Evolutionary conservation across 2,113 vertebrate genomes (phyloP), one percentile per base, ranked within the genome.

Genomic region (Amblyopsis rosae): DNA sequence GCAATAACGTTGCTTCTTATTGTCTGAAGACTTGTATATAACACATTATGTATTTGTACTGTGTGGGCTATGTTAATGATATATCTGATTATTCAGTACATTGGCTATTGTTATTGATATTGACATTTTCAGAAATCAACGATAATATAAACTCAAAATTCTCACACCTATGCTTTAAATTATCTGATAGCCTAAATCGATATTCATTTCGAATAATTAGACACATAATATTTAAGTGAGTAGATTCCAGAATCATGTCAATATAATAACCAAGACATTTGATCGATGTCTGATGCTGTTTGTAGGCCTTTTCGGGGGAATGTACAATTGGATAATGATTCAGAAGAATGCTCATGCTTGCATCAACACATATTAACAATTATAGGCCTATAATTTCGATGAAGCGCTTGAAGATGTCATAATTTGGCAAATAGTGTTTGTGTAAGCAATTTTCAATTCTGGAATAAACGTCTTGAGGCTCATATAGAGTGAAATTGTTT

Each of bases 401-500:
- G 6, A 58, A 33, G 17, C 19, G 19, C n/a, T 0, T 0, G 16
- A 65, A 26, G 12, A 57, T 46, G 58, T 13, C 55, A 41, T 16
- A 46, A 49, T 57, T 3, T 70, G 63, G 69, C 32, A 59, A 72
- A 77, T 73, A 58, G 49, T 67, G 63, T 67, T 79, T 81, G 65
- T 50, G 35, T 59, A 50, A 13, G 49, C 51, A 41, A 68, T 70
- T 63, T 56, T 66, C 46, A 62, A 16, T 51, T 73, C 48, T 59
- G 62, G 70, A 76, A 82, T 81, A 13, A 80, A 86, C 79, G 78
- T 70, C 66, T 76, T 82, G 69, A 75, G 59, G 33, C 57, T 83
- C 81, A 87, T 80, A 10, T 13, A 73, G 74, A 81, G 74, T 77
- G 75, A 87, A 86, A 79, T 89, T 87, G 82, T 82, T 88, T 77